phyloP scores from a whole-genome alignment of 2,113 vertebrate genomes.

The human region DNA sequence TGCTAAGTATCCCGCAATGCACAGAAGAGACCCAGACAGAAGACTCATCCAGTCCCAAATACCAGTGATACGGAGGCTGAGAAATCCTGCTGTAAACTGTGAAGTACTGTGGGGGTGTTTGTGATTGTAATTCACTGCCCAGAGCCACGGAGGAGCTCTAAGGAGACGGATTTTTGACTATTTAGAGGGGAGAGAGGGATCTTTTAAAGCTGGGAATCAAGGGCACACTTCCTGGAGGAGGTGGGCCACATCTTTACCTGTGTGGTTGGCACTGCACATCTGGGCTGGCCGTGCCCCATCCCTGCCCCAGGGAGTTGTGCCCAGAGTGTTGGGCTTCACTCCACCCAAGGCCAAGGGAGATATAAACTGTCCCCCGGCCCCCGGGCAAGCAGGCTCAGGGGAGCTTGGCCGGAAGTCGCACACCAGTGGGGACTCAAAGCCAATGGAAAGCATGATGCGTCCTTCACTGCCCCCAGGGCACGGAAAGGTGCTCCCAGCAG shows the following conservation, averaged over 20 bases:
- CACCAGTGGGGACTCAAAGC: background rate
- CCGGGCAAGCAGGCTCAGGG: background rate
- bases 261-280: background rate
- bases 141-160: background rate
- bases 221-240: background rate
- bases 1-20: background rate
- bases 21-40: background rate
- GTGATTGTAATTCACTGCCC: background rate
- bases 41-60: background rate
- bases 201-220: background rate
- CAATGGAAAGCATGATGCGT: background rate
- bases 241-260: background rate
- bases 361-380: too few relatives aligned
- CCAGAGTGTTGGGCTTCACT: background rate
- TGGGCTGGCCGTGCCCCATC: background rate
- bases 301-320: background rate
- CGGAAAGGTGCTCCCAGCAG: background rate
- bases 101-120: rapidly evolving
- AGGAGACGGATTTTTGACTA: background rate
- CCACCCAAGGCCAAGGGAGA: background rate
- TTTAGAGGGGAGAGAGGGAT: background rate
- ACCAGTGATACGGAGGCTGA: background rate
- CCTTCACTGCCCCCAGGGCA: background rate
- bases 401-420: background rate
- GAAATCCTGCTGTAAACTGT: background rate